phyloP scores from a whole-genome alignment of 2,113 vertebrate species.

The Phaethornis superciliosus region DNA sequence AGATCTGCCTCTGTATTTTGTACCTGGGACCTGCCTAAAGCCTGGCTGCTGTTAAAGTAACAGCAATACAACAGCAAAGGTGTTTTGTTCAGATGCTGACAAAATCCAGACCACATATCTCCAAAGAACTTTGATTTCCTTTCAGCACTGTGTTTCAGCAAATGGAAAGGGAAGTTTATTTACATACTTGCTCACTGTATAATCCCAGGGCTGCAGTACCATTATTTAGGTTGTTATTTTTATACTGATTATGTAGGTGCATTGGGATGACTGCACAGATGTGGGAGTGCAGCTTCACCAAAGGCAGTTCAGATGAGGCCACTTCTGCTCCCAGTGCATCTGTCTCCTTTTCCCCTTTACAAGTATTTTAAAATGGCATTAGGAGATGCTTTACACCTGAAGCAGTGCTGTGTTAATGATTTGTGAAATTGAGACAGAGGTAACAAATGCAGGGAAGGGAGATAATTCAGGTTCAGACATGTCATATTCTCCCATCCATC shows the following conservation, averaged over 20 bases:
- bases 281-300: not conserved
- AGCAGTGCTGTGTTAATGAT: not conserved
- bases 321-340: not conserved
- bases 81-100: not conserved
- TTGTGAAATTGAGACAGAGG: not conserved
- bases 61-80: not conserved
- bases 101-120: not conserved
- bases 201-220: not conserved
- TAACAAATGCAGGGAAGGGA: not conserved
- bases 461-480: not conserved
- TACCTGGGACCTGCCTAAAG: not conserved
- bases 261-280: not conserved
- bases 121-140: not conserved
- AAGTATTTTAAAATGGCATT: not conserved
- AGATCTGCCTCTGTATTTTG: not conserved
- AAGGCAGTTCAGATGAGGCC: not conserved
- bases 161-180: slow-evolving; percentile 6
- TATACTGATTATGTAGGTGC: not conserved
- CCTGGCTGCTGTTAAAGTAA: not conserved
- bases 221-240: not conserved
- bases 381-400: not conserved
- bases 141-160: slow-evolving; percentile 19
- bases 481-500: not conserved
- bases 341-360: not conserved
- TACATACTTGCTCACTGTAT: not conserved